Conservation (phyloP, 2,797 vertebrate species). For the Ara ararauna region DNA sequence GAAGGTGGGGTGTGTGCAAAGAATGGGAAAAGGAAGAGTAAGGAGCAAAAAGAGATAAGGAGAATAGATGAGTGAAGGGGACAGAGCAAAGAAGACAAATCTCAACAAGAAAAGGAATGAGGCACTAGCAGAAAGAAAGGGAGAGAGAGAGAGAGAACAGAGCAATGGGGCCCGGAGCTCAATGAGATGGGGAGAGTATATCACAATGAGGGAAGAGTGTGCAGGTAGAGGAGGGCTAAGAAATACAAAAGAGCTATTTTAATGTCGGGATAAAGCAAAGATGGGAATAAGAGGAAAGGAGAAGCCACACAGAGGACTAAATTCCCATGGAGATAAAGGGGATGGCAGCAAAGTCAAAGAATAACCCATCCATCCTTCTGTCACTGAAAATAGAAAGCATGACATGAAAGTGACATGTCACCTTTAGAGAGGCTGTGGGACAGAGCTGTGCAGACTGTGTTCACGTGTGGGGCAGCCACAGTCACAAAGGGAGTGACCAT, state of each 20-base stretch:
- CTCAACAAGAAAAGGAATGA: conserved; percentile 43
- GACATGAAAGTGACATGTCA: neutral
- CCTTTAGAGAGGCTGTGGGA: neutral
- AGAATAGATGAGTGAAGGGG: conserved; percentile 37
- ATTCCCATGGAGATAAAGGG: conserved; percentile 3
- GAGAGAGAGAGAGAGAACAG: conserved; percentile 39
- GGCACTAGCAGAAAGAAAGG: conserved; percentile 20
- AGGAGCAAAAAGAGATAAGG: conserved; percentile 51
- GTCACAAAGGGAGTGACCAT: neutral
- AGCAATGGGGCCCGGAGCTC: conserved; percentile 27
- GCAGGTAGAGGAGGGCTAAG: neutral
- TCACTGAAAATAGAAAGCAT: neutral
- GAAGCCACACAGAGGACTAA: neutral
- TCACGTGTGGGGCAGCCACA: rapidly evolving
- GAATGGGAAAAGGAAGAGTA: conserved; percentile 46
- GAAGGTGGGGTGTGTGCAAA: neutral
- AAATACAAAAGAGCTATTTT: conserved; percentile 18
- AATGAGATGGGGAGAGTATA: conserved; percentile 17
- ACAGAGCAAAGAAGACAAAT: conserved; percentile 53
- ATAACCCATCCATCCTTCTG: neutral
- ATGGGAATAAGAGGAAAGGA: neutral
- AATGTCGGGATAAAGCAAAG: conserved; percentile 4
- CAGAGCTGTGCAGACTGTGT: neutral
- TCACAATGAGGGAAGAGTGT: neutral
- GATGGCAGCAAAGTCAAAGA: neutral